A percentile compares a stretch with the other conserved stretches of the same genome.
Conservation (phyloP, 2,888 invertebrate species). For the Yponomeuta cagnagella region DNA sequence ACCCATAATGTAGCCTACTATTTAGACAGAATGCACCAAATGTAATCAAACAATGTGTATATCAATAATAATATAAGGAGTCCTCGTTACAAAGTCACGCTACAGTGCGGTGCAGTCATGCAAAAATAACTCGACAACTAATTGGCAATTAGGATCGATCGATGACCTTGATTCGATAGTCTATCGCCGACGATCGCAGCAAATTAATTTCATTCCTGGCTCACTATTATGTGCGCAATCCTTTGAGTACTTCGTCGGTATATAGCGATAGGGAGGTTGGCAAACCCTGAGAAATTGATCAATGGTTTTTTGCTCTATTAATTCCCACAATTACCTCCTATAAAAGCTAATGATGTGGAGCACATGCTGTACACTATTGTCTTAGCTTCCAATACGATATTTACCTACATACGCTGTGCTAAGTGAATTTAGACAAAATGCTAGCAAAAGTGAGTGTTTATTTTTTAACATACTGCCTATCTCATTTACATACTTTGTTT, state of each 20-base stretch:
- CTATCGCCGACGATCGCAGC: neutral
- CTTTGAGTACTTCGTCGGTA: constrained; percentile 30
- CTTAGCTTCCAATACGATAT: constrained; percentile 30
- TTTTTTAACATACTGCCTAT: too few relatives aligned
- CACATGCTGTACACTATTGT: constrained; percentile 44
- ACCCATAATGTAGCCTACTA: too few relatives aligned
- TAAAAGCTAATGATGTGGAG: constrained; percentile 59
- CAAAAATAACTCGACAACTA: neutral
- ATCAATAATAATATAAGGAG: neutral
- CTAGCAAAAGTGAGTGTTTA: constrained; percentile 48
- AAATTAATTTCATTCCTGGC: constrained; percentile 10
- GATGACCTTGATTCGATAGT: neutral
- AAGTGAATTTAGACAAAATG: constrained; percentile 35
- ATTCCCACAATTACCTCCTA: constrained; percentile 71
- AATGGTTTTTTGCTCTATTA: constrained; percentile 69
- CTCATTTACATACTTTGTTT: too few relatives aligned
- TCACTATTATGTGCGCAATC: constrained; percentile 18
- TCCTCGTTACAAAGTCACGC: neutral
- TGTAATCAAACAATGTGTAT: neutral
- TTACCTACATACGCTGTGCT: constrained; percentile 24
- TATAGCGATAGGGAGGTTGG: constrained; percentile 55
- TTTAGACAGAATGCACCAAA: too few relatives aligned
- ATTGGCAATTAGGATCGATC: neutral
- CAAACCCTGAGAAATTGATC: constrained; percentile 67
- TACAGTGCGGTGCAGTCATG: neutral